phyloP scores from a whole-genome alignment of 2,888 invertebrate species.

The Litoditis marina region DNA sequence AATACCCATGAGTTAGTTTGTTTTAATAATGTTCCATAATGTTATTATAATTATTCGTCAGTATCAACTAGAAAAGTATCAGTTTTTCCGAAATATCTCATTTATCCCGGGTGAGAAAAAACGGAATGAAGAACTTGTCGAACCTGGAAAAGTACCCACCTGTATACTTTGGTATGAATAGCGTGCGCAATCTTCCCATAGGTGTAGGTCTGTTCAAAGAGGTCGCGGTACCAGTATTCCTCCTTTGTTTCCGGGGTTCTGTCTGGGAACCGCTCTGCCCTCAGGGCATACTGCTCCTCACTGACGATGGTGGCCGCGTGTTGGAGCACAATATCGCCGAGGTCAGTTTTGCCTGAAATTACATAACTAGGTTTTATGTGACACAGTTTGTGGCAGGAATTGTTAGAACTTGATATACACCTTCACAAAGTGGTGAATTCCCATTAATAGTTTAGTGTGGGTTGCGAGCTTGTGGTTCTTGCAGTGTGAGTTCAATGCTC shows the following conservation, averaged over 20 bases:
- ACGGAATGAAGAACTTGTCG: no score
- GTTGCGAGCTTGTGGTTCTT: no score
- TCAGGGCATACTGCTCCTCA: slow-evolving; percentile 39
- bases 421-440: no score
- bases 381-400: no score
- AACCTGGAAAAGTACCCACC: slow-evolving; percentile 34
- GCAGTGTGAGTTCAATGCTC: no score
- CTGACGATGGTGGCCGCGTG: slow-evolving; percentile 43
- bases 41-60: background rate
- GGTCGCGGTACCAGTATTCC: slow-evolving; percentile 53
- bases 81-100: background rate
- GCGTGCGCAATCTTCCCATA: slow-evolving; percentile 52
- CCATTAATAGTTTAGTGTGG: no score
- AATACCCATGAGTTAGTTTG: no score
- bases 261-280: slow-evolving; percentile 51
- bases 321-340: slow-evolving; percentile 51
- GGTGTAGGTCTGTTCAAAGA: slow-evolving; percentile 55
- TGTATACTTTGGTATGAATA: slow-evolving; percentile 60
- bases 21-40: background rate
- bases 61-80: no score
- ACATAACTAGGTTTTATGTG: no score
- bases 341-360: slow-evolving; percentile 56
- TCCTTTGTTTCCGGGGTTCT: slow-evolving; percentile 52
- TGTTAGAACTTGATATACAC: no score
- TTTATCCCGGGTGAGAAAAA: no score